A percentile compares a stretch with the other conserved stretches of the same genome.
Evolutionary conservation across 2,113 vertebrate genomes (phyloP).

Genomic region (Gallinago media): DNA sequence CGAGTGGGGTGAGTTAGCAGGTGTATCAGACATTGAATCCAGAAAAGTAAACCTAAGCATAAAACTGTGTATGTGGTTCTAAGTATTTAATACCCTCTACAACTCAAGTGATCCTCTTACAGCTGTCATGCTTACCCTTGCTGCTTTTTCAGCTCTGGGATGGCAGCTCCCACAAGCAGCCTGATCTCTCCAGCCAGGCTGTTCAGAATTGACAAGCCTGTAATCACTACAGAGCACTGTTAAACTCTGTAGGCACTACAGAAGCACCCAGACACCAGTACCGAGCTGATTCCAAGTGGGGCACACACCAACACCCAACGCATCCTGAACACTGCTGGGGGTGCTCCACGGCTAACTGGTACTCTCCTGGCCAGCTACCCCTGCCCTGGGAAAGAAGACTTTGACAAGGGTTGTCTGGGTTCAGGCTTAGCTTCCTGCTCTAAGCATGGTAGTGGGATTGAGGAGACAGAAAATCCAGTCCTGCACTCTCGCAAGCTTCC

Average conservation of each 20-base stretch:
- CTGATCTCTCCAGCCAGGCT: background rate
- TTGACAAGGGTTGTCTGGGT: background rate
- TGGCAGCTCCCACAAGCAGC: background rate
- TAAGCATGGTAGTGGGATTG: background rate
- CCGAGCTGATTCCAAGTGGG: rapidly evolving
- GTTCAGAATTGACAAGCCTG: background rate
- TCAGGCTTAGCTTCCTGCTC: background rate
- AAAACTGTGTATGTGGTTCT: background rate
- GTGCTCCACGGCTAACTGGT: background rate
- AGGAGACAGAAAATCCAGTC: background rate
- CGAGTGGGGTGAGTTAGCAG: background rate
- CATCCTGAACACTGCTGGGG: background rate
- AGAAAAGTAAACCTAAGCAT: background rate
- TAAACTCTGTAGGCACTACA: background rate
- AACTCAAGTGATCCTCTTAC: constrained; percentile 10
- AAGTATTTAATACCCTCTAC: background rate
- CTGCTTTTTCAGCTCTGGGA: background rate
- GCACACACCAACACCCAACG: background rate
- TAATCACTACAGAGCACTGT: background rate
- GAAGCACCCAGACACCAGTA: background rate
- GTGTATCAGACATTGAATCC: background rate
- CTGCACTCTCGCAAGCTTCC: background rate
- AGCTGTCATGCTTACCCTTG: background rate
- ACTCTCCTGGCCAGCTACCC: background rate
- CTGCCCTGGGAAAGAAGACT: background rate